phyloP scores from a whole-genome alignment of 2,797 vertebrate genomes.

The Myotis myotis region DNA sequence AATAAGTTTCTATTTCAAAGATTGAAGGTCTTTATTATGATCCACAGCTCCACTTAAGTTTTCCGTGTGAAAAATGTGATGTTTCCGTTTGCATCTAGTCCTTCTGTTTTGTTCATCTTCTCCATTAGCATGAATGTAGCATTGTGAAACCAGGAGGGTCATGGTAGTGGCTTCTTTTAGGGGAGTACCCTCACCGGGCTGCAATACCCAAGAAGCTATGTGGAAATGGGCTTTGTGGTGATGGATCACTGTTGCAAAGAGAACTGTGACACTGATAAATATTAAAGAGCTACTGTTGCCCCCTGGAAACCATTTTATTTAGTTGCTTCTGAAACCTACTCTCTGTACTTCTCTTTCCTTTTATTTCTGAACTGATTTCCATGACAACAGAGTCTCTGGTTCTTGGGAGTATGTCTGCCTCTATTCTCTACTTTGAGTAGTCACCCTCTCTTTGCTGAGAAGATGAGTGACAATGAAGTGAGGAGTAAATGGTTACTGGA shows the following conservation, averaged over 20 bases:
- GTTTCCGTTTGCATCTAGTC: background rate
- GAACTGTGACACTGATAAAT: conserved; percentile 60
- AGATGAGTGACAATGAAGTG: conserved; percentile 67
- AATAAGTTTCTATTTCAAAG: background rate
- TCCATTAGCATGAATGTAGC: background rate
- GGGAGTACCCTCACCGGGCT: background rate
- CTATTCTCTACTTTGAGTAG: conserved; percentile 32
- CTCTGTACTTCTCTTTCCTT: conserved; percentile 52
- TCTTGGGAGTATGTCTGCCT: background rate
- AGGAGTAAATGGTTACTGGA: conserved; percentile 58
- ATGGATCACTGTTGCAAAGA: conserved; percentile 50
- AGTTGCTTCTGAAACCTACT: conserved; percentile 37
- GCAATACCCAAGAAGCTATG: background rate
- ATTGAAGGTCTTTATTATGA: background rate
- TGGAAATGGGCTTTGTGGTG: conserved; percentile 30
- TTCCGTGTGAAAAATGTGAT: background rate
- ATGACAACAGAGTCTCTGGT: conserved; percentile 56
- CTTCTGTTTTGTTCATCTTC: background rate
- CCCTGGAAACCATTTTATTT: conserved; percentile 58
- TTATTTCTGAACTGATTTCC: conserved; percentile 62
- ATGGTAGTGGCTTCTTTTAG: background rate
- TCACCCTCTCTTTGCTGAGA: conserved; percentile 41
- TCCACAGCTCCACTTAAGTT: background rate
- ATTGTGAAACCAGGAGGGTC: background rate
- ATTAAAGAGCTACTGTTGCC: conserved; percentile 40